phyloP scores from a whole-genome alignment of 2,797 vertebrate genomes.

The Vireo griseus region DNA sequence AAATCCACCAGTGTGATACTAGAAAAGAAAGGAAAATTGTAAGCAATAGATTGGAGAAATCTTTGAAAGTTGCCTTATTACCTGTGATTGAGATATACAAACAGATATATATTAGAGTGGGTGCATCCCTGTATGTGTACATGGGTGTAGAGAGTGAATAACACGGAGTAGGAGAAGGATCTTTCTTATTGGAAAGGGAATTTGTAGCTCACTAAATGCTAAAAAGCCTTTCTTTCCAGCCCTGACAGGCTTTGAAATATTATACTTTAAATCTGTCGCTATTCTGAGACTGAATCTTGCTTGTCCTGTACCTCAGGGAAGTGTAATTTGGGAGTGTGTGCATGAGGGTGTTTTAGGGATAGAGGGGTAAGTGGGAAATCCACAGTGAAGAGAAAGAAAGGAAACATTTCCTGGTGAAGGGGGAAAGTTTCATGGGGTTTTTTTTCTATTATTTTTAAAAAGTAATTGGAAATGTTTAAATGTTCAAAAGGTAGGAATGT shows the following conservation, averaged over 20 bases:
- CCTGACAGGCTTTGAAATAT: background rate
- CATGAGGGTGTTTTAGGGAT: background rate
- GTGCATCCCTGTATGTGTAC: background rate
- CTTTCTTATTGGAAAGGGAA: background rate
- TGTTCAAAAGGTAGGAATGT: background rate
- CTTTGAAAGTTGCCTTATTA: background rate
- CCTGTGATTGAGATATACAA: background rate
- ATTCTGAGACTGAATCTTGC: background rate
- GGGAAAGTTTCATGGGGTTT: accelerated
- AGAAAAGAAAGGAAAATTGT: background rate
- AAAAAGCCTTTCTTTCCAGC: background rate
- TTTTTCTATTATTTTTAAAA: background rate
- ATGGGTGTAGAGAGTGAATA: background rate
- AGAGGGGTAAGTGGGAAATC: background rate
- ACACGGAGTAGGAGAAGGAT: background rate
- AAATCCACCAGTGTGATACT: background rate
- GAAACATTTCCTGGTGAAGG: background rate
- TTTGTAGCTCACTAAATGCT: background rate
- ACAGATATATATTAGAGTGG: background rate
- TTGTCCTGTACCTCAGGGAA: background rate
- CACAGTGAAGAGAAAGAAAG: background rate
- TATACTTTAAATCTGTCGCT: background rate
- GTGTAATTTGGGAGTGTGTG: background rate
- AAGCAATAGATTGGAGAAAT: background rate
- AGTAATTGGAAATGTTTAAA: background rate